A percentile compares a stretch with the other conserved stretches of the same genome.
Evolutionary conservation across 1,140 invertebrate species (phyloP).

Genomic region (Drosophila kohkoa): DNA sequence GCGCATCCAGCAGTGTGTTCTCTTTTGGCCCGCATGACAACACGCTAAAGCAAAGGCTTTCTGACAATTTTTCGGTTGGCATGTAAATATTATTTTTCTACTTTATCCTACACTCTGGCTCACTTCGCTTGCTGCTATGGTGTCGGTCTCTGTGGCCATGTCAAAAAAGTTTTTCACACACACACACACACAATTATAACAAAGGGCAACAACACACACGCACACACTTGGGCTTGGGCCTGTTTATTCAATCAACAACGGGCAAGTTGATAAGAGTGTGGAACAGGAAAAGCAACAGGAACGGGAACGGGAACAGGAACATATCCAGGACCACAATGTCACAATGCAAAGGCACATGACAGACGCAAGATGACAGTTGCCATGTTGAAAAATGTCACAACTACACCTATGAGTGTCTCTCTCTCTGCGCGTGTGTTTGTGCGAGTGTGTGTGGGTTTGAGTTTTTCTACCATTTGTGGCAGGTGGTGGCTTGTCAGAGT

Average conservation of each 20-base stretch:
- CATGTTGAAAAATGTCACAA: constrained; percentile 74
- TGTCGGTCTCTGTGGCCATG: constrained; percentile 44
- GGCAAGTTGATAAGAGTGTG: constrained; percentile 48
- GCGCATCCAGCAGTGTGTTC: not conserved
- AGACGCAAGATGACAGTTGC: constrained; percentile 80
- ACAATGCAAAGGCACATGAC: constrained; percentile 77
- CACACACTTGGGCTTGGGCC: constrained; percentile 50
- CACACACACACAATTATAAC: constrained; percentile 12
- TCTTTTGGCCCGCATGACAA: constrained; percentile 28
- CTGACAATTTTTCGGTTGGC: constrained; percentile 70
- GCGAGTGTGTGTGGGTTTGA: not conserved
- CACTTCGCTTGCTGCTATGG: constrained; percentile 4
- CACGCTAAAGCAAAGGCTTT: constrained; percentile 56
- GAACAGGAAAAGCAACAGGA: constrained; percentile 4
- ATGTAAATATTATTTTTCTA: constrained; percentile 78
- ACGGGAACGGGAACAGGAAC: constrained; percentile 23
- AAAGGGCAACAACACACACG: constrained; percentile 16
- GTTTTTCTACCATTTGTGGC: constrained; percentile 58
- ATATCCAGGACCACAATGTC: constrained; percentile 50
- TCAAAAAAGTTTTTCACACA: constrained; percentile 51
- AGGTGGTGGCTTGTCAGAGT: constrained; percentile 51
- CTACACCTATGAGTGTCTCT: constrained; percentile 30
- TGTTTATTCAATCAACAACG: constrained; percentile 79
- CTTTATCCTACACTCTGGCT: constrained; percentile 48
- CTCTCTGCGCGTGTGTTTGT: constrained; percentile 19